Conservation (phyloP, 2,888 invertebrate species). For the Toxonevra muliebris region DNA sequence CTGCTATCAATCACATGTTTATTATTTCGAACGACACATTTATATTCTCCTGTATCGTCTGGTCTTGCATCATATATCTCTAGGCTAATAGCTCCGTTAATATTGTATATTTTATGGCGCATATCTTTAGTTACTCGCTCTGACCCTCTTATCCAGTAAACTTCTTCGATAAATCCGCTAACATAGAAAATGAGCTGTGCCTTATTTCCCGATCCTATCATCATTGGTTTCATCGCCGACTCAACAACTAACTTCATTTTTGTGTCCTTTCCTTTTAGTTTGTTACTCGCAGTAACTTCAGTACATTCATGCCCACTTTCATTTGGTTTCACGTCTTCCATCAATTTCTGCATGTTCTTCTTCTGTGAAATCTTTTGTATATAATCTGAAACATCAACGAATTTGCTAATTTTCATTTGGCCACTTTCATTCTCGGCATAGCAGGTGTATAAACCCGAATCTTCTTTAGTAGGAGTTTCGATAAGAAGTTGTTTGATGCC, state of each 20-base stretch:
- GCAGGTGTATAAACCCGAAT: slow-evolving; percentile 80
- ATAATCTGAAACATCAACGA: slow-evolving; percentile 59
- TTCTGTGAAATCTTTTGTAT: slow-evolving; percentile 47
- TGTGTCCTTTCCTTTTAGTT: slow-evolving; percentile 63
- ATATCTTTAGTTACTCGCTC: slow-evolving; percentile 67
- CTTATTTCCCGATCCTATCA: slow-evolving; percentile 76
- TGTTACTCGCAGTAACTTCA: slow-evolving; percentile 35
- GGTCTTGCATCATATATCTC: slow-evolving; percentile 76
- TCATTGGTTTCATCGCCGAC: slow-evolving; percentile 77
- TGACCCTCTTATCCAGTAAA: slow-evolving; percentile 80
- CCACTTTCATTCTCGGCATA: slow-evolving; percentile 77
- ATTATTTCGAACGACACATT: slow-evolving; percentile 78
- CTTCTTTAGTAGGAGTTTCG: slow-evolving; percentile 70
- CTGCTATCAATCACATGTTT: slow-evolving; percentile 75
- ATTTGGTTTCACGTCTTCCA: slow-evolving; percentile 59
- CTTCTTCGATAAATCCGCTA: slow-evolving; percentile 74
- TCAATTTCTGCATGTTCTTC: slow-evolving; percentile 39
- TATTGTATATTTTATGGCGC: slow-evolving; percentile 61
- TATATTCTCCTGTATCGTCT: slow-evolving; percentile 80
- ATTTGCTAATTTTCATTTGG: slow-evolving; percentile 61
- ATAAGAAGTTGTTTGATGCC: slow-evolving; percentile 77
- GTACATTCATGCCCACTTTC: slow-evolving; percentile 10
- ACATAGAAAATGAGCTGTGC: slow-evolving; percentile 83
- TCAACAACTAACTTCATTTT: slow-evolving; percentile 79
- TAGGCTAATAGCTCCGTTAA: slow-evolving; percentile 76